Percentiles rank a stretch among this genome's conserved stretches.
Evolutionary conservation across 2,797 vertebrate genomes (phyloP).

Genomic region (Meda fulgida): DNA sequence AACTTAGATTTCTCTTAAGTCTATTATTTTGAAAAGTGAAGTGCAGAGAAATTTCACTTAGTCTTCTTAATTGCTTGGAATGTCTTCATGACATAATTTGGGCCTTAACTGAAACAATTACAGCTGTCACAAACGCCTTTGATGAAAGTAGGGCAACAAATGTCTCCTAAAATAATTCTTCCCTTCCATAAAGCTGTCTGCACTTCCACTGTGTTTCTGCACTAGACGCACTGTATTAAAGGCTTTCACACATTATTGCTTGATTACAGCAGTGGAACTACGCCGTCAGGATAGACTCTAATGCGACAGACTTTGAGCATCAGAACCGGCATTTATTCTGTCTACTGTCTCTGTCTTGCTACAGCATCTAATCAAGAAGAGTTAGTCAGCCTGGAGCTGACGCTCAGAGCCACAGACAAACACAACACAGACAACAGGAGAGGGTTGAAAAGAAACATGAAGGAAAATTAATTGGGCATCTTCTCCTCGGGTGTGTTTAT

Average conservation of each 20-base stretch:
- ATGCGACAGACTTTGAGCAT: constrained; percentile 21
- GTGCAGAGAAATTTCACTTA: not conserved
- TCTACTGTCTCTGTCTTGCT: constrained; percentile 16
- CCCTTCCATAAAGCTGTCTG: constrained; percentile 20
- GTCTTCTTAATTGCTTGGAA: constrained; percentile 10
- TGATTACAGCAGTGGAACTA: constrained; percentile 38
- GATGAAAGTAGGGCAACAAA: constrained; percentile 33
- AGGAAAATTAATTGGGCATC: not conserved
- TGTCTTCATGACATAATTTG: constrained; percentile 30
- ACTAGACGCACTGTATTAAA: constrained; percentile 17
- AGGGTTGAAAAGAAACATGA: not conserved
- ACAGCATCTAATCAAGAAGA: constrained; percentile 38
- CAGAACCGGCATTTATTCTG: constrained; percentile 32
- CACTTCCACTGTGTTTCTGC: not conserved
- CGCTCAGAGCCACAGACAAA: constrained; percentile 41
- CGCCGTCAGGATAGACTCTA: constrained; percentile 17
- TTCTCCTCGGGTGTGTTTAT: not conserved
- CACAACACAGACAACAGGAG: constrained; percentile 6
- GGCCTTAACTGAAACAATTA: constrained; percentile 10
- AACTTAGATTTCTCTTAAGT: no score
- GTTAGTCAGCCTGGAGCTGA: constrained; percentile 39
- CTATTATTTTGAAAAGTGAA: not conserved
- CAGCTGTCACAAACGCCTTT: not conserved
- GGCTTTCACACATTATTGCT: constrained; percentile 2
- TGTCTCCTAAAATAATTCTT: not conserved